Conservation (phyloP, 2,113 vertebrate species). For the Siphamia tubifer region DNA sequence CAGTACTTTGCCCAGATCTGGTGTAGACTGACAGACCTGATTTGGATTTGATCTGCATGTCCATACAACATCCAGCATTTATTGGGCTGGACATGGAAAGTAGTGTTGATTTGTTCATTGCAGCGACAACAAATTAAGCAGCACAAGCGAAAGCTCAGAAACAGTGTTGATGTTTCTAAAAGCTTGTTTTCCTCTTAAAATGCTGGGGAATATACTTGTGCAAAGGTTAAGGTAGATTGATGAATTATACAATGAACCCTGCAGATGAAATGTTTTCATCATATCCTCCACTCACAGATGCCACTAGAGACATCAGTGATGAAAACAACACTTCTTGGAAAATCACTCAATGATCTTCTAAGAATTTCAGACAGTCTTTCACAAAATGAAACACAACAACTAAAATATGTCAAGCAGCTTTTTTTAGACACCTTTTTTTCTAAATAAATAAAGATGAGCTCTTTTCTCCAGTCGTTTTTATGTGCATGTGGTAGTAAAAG, state of each 20-base stretch:
- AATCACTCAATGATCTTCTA: background rate
- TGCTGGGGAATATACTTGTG: constrained; percentile 9
- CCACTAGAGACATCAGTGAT: background rate
- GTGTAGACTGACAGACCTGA: no score
- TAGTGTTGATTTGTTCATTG: constrained; percentile 1
- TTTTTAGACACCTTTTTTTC: background rate
- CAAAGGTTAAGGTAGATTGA: constrained; percentile 48
- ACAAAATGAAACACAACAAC: constrained; percentile 18
- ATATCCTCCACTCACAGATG: background rate
- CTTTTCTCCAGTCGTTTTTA: constrained; percentile 28
- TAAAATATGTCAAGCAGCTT: no score
- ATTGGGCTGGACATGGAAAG: background rate
- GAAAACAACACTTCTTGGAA: constrained; percentile 20
- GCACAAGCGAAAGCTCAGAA: background rate
- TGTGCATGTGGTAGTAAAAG: constrained; percentile 40
- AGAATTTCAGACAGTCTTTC: background rate
- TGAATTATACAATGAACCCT: constrained; percentile 46
- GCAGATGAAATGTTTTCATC: constrained; percentile 39
- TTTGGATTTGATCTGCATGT: no score
- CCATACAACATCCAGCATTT: no score
- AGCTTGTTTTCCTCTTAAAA: background rate
- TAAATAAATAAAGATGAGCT: constrained; percentile 33
- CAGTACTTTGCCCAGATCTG: no score
- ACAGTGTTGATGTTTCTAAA: constrained; percentile 10
- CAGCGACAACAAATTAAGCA: constrained; percentile 5